Evolutionary conservation across 2,797 vertebrate species (phyloP), one percentile per base, ranked within the genome.

Genomic region (Carcharodon carcharias): DNA sequence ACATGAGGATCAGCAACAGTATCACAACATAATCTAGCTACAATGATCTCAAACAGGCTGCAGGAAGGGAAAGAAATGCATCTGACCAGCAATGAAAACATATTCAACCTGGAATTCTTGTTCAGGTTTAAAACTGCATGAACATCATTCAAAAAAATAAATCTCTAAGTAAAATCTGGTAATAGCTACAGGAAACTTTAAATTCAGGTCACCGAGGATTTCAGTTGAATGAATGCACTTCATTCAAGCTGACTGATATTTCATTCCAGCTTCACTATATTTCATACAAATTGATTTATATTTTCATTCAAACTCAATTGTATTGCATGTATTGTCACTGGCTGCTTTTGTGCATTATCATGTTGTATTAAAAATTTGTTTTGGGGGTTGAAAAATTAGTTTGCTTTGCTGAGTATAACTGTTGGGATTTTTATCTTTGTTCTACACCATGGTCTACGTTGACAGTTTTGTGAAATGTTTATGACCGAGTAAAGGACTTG

Each of bases 301-400:
- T 95, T 73, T 73, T 73, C 23, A 95, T 95, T 95, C 58, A 73
- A 35, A 28, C 67, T 93, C 91, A n/a, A 54, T 69, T 95, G 65
- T 71, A 31, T 71, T 95, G 23, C 65, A 95, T 95, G 23, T 56
- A 95, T 71, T 95, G 94, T 56, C 26, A 1, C 67, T 95, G 11
- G 40, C 23, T 54, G 40, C 2, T 40, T 40, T 67, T 95, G 45
- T 71, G 23, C 45, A 54, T 45, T 77, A n/a, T 56, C 54, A 77
- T 11, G 14, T 21, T 95, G 67, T n/a, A n/a, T 77, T 77, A 23
- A 5, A 11, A 28, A 71, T 50, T 71, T 95, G 50, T 73, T 95
- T 95, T 26, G 82, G 82, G 21, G 45, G 45, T 85, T 85, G 80
- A 40, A 85, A 85, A 85, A 54, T 73, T 56, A 4, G 67, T 56